Conservation (phyloP, 2,113 vertebrate genomes). For the Sturnus vulgaris region DNA sequence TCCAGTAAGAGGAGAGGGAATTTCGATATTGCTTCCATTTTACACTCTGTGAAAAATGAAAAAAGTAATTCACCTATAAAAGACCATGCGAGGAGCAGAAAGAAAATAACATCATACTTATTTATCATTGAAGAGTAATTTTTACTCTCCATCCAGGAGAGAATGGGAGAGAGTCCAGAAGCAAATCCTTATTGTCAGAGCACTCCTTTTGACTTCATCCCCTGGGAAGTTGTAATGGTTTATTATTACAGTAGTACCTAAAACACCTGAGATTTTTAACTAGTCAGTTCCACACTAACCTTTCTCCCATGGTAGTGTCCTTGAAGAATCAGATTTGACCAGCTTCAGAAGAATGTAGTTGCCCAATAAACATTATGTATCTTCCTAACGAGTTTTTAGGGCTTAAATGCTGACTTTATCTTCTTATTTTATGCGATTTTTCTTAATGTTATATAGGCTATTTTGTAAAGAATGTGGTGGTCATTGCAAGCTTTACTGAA, state of each 20-base stretch:
- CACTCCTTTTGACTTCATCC: neutral
- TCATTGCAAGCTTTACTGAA: constrained; percentile 40
- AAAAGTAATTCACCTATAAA: neutral
- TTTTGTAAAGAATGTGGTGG: constrained; percentile 14
- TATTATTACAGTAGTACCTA: neutral
- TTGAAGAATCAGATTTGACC: neutral
- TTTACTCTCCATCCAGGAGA: neutral
- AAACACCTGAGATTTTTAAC: neutral
- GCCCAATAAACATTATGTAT: neutral
- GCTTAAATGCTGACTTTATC: neutral
- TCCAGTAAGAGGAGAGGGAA: neutral
- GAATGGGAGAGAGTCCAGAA: neutral
- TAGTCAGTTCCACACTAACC: neutral
- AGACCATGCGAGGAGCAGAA: neutral
- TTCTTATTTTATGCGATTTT: neutral
- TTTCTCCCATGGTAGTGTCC: neutral
- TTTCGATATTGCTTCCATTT: neutral
- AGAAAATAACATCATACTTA: neutral
- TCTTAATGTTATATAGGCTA: neutral
- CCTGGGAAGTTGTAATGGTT: neutral
- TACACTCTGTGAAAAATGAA: neutral
- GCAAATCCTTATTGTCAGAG: neutral
- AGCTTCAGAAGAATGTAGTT: fast-evolving
- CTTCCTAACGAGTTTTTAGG: neutral
- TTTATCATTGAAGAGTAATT: neutral